phyloP scores from a whole-genome alignment of 2,797 vertebrate species.

The Acrossocheilus fasciatus region DNA sequence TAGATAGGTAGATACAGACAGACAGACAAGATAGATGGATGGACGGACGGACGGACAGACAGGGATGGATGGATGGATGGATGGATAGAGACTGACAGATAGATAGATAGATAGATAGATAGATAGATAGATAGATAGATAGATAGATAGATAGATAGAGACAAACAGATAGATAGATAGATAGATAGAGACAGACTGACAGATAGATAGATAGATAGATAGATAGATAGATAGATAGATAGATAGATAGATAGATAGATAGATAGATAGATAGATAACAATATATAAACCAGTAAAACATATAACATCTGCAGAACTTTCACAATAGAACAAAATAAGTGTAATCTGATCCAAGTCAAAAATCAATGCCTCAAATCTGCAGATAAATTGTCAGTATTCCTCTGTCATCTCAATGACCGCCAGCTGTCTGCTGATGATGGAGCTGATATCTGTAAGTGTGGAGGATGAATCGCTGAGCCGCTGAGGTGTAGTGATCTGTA shows the following conservation, averaged over 20 bases:
- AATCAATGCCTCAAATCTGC: not conserved
- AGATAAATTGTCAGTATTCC: not conserved
- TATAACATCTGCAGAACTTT: not conserved
- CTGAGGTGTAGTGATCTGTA: slow-evolving; percentile 62
- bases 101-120: too few species aligned
- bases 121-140: too few species aligned
- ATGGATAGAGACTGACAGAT: too few species aligned
- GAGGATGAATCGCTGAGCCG: slow-evolving; percentile 57
- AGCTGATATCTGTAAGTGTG: slow-evolving; percentile 34
- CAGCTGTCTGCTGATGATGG: not conserved
- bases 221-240: not conserved
- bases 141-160: too few species aligned
- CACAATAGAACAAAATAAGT: not conserved
- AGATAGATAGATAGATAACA: not conserved
- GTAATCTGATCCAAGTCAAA: not conserved
- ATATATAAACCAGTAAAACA: not conserved
- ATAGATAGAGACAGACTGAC: too few species aligned
- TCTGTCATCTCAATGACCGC: not conserved
- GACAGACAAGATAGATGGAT: too few species aligned
- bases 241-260: not conserved
- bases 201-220: too few species aligned
- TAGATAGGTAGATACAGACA: too few species aligned
- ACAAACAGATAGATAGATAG: too few species aligned
- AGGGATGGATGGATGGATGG: too few species aligned
- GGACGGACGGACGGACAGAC: too few species aligned